Evolutionary conservation across 1,140 invertebrate genomes (phyloP), one percentile per base, ranked within the genome.

Genomic region (Babylonia areolata): DNA sequence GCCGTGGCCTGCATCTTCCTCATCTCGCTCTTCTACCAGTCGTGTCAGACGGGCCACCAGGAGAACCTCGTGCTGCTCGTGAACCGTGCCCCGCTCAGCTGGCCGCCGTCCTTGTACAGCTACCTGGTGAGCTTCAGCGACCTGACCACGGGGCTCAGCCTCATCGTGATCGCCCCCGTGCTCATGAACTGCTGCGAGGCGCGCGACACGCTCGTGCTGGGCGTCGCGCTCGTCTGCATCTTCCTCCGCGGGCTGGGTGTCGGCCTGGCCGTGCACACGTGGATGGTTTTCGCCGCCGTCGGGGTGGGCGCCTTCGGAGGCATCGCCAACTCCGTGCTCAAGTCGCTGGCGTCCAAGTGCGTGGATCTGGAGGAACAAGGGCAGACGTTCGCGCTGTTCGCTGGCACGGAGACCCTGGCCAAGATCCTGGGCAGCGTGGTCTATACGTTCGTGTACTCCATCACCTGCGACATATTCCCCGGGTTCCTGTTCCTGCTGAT

Each of bases 21-120:
- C 82, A 84, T 84, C 82, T 40, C 69, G 11, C 64, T 84, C 54
- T 69, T 73, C 82, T 84, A 73, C 39, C 82, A 84, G 78, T 77
- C 75, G 33, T 71, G 85, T 46, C 58, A 84, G 73, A 84, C 64
- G 35, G 75, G 71, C 5, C 42, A 71, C 28, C 69, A 84, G 46
- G 54, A 71, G 73, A 83, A 81, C 75, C 39, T 87, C 35, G 54
- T 85, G 11, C 37, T 42, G n/a, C 69, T 79, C 90, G 93, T 5
- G 86, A 92, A 42, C 88, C 88, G 77, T 78, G 82, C 86, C 31
- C 94, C 94, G 1, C 84, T 94, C 3, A 90, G 86, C 85, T 94
- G 94, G 94, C 87, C 88, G 3, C 91, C 92, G 46, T 92, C 93
- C 3, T 86, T 91, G 89, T 94, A 94, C 86, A 93, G 93, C 17